Evolutionary conservation across 2,888 invertebrate genomes (phyloP), one percentile per base, ranked within the genome.

Genomic region (Drosophila prostipennis): DNA sequence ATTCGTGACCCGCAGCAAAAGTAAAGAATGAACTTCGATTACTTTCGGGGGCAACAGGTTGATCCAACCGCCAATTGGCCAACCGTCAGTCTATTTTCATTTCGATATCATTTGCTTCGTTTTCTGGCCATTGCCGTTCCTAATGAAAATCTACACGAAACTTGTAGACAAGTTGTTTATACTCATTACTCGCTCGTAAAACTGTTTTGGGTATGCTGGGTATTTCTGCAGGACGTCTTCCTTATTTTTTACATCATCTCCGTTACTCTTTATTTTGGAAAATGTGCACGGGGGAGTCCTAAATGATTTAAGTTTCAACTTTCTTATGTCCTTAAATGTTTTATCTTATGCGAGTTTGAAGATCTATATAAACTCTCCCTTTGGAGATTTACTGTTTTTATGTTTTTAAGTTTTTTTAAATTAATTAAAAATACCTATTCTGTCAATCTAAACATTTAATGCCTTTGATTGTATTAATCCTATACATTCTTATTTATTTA

Each of bases 91-190:
- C 29, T 42, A 64, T 71, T 72, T 74, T 37, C 37, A 36, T 70
- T 65, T 68, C 79, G 71, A 78, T 80, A 84, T 84, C 64, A 86
- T 88, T 88, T 65, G 59, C 68, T 67, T 74, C 75, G 64, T 88
- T 74, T 79, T 69, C 26, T 59, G 68, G 63, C 74, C 74, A 70
- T 72, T 84, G 68, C 64, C 53, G 61, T 59, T 63, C 73, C 89
- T 82, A 89, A 82, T 82, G 87, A 82, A 89, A 87, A 87, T 84
- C 76, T 48, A 72, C 81, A 82, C 81, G 81, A 87, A 89, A 80
- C 67, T 83, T 71, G 70, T 56, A 71, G 80, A 75, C 77, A 82
- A 58, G 36, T 57, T 52, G 56, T 34, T 19, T 23, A 29, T 13
- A 39, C 46, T 61, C 23, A 36, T 46, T 45, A 14, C 34, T 5